phyloP scores from a whole-genome alignment of 2,888 invertebrate genomes.

The Anaspis maculata region DNA sequence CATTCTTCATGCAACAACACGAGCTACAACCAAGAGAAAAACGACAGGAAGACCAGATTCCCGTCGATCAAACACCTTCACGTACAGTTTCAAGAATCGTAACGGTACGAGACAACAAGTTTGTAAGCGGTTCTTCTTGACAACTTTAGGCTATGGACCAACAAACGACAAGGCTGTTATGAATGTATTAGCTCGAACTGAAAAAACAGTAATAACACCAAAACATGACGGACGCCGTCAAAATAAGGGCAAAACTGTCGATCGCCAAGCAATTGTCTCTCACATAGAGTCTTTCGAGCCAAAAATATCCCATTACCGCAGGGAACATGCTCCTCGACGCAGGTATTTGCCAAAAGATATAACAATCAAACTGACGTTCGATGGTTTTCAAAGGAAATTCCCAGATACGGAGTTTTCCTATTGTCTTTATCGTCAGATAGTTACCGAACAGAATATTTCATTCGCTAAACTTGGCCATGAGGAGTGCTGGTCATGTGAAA shows the following conservation, averaged over 20 bases:
- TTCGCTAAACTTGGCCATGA: constrained; percentile 18
- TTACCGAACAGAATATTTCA: constrained; percentile 15
- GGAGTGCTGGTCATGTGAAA: constrained; percentile 15
- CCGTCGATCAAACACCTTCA: constrained; percentile 6
- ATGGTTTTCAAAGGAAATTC: constrained; percentile 10
- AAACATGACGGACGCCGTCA: neutral
- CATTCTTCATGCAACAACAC: neutral
- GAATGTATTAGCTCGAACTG: constrained; percentile 7
- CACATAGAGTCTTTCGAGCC: constrained; percentile 5
- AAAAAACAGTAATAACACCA: constrained; percentile 6
- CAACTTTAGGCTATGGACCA: constrained; percentile 2
- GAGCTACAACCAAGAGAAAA: neutral
- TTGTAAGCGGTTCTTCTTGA: constrained; percentile 7
- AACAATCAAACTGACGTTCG: constrained; percentile 10
- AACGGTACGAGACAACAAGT: constrained; percentile 3
- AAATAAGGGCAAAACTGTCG: constrained; percentile 6
- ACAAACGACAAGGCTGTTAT: constrained; percentile 6
- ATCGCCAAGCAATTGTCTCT: constrained; percentile 5
- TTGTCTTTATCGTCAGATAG: constrained; percentile 2
- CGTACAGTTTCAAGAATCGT: constrained; percentile 8
- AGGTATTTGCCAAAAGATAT: constrained; percentile 14
- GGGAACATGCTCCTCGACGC: constrained; percentile 13
- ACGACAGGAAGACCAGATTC: neutral
- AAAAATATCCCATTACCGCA: constrained; percentile 11
- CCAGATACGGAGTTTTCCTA: constrained; percentile 12